A percentile compares a stretch with the other conserved stretches of the same genome.
Evolutionary conservation across 2,888 invertebrate species (phyloP).

Genomic region (Ariolimax columbianus): DNA sequence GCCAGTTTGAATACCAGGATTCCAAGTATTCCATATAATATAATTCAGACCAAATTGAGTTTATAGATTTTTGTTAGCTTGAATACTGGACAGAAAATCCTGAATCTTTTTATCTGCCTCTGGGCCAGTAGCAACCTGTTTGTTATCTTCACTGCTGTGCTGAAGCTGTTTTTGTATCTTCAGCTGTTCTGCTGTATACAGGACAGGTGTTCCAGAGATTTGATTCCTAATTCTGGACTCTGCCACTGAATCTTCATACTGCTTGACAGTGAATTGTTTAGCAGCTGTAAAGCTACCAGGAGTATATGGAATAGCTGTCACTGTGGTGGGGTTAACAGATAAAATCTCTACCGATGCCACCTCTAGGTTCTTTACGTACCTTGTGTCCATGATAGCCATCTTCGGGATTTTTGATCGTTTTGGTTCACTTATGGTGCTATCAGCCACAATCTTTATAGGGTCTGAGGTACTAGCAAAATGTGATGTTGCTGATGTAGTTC

Average conservation of each 20-base stretch:
- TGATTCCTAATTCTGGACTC: conserved; percentile 16
- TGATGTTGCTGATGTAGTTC: not conserved
- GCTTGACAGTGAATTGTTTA: conserved; percentile 3
- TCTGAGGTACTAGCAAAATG: no score
- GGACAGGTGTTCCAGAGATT: conserved; percentile 31
- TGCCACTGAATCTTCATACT: conserved; percentile 41
- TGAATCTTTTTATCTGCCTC: conserved; percentile 26
- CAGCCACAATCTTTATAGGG: not conserved
- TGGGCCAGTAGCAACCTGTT: not conserved
- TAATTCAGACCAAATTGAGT: no score
- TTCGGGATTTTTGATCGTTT: conserved; percentile 55
- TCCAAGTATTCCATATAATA: no score
- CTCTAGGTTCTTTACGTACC: conserved; percentile 64
- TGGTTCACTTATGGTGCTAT: not conserved
- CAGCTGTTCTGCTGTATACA: conserved; percentile 41
- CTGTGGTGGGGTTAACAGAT: not conserved
- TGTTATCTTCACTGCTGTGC: not conserved
- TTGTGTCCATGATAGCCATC: conserved; percentile 64
- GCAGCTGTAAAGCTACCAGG: conserved; percentile 57
- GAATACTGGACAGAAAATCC: conserved; percentile 23
- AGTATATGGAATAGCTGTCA: conserved; percentile 51
- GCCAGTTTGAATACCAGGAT: no score
- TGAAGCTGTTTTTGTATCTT: conserved; percentile 25
- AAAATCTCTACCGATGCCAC: conserved; percentile 34
- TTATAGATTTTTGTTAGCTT: not conserved